These are phyloP conservation scores for Lophotriccus pileatus DNA, from an alignment of 2,797 vertebrate genomes.

Conservation along the genomic window DNA sequence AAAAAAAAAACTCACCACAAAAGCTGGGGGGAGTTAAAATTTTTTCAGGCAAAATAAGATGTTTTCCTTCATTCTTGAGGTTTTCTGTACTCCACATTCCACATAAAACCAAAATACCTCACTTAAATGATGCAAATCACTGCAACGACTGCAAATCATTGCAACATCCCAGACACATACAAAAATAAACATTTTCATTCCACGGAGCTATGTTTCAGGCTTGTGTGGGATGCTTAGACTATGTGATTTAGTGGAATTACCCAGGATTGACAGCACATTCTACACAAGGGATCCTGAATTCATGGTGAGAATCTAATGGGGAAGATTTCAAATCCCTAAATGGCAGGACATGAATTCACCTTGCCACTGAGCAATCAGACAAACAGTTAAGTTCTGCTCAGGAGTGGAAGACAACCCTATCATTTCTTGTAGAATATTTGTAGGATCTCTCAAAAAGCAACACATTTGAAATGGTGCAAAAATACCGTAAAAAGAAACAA, in stretches of 20 bases:
- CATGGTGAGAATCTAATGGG: neutral
- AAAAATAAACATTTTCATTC: neutral
- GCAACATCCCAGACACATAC: neutral
- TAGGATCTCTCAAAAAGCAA: neutral
- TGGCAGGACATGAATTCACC: neutral
- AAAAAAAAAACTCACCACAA: too few species aligned
- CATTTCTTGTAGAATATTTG: neutral
- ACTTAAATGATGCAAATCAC: neutral
- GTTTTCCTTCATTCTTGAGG: neutral
- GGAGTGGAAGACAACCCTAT: neutral
- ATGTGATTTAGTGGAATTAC: neutral
- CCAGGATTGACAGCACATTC: neutral
- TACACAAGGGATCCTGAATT: neutral
- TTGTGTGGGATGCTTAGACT: neutral
- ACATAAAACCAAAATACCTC: neutral
- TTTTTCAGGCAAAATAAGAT: neutral
- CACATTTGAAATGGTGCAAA: neutral
- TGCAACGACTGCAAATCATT: neutral
- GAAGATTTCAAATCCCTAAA: neutral
- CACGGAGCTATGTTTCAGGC: neutral
- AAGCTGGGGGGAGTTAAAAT: neutral
- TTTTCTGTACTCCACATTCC: neutral
- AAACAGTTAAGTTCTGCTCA: neutral
- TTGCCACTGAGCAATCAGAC: neutral
- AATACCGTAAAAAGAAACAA: neutral